These are phyloP conservation scores for Gastrophryne carolinensis DNA, from an alignment of 2,797 vertebrate genomes.

Conservation along the genomic window DNA sequence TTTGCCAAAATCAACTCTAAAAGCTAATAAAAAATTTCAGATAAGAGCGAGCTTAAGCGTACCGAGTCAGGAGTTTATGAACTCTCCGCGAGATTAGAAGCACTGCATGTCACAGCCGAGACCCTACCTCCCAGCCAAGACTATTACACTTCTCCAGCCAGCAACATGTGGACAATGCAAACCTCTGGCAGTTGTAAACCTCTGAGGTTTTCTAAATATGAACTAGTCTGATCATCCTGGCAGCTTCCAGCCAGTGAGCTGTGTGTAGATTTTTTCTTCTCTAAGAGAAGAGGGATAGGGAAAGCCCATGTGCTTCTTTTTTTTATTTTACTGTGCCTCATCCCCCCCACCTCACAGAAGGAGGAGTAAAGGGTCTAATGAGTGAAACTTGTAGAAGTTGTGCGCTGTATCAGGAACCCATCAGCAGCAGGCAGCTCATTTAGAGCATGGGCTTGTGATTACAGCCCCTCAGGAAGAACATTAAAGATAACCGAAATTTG, in stretches of 20 bases:
- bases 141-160: slow-evolving; percentile 67
- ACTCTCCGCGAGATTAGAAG: neutral
- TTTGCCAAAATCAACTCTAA: slow-evolving; percentile 60
- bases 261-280: slow-evolving; percentile 5
- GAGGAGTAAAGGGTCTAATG: slow-evolving; percentile 55
- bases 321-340: slow-evolving; percentile 47
- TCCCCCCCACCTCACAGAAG: slow-evolving; percentile 56
- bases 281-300: slow-evolving; percentile 50
- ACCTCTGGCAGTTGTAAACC: slow-evolving; percentile 59
- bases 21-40: slow-evolving; percentile 48
- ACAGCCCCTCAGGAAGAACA: slow-evolving; percentile 56
- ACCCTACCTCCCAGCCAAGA: neutral
- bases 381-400: slow-evolving; percentile 57
- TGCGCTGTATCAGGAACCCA: slow-evolving; percentile 51
- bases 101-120: neutral
- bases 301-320: slow-evolving; percentile 57
- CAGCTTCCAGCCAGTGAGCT: slow-evolving; percentile 55
- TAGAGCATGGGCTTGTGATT: slow-evolving; percentile 58
- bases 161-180: slow-evolving; percentile 58
- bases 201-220: slow-evolving; percentile 54
- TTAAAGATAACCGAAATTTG: slow-evolving; percentile 37
- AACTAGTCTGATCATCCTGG: slow-evolving; percentile 62
- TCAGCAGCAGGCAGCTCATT: slow-evolving; percentile 56
- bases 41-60: slow-evolving; percentile 46
- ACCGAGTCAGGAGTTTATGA: slow-evolving; percentile 7